Percentiles rank a stretch among this genome's conserved stretches.
Conservation (phyloP, 1,140 invertebrate species). For the Drosophila triauraria region DNA sequence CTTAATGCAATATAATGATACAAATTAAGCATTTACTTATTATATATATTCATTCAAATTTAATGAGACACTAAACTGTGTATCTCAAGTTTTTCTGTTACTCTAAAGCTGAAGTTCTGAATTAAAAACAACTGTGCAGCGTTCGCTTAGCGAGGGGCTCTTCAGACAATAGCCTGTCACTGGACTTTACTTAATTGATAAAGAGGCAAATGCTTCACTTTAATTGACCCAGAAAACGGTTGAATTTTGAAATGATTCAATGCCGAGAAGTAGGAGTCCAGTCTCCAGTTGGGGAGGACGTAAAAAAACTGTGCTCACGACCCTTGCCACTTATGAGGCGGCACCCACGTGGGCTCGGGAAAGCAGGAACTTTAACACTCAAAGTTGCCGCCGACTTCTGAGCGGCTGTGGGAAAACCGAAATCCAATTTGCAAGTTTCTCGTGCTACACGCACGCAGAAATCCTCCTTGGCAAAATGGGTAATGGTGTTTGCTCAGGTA, state of each 20-base stretch:
- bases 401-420: conserved; percentile 57
- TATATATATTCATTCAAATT: not conserved
- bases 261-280: too few species aligned
- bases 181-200: conserved; percentile 71
- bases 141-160: conserved; percentile 31
- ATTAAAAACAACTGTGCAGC: conserved; percentile 40
- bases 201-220: conserved; percentile 66
- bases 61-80: not conserved
- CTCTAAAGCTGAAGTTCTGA: not conserved
- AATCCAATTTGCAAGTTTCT: conserved; percentile 83
- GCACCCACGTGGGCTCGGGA: conserved; percentile 35
- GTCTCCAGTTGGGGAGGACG: not conserved
- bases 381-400: conserved; percentile 42
- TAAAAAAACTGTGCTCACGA: conserved; percentile 9
- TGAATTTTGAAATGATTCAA: too few species aligned
- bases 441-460: conserved; percentile 59
- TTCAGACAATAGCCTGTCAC: conserved; percentile 72
- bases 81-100: conserved; percentile 1
- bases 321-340: conserved; percentile 28
- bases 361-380: conserved; percentile 61
- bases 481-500: conserved; percentile 65
- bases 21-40: not conserved
- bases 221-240: conserved; percentile 82
- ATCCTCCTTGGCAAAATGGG: conserved; percentile 49
- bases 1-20: too few species aligned